phyloP scores from a whole-genome alignment of 2,113 vertebrate genomes.

The Sylvicapra grimmia region DNA sequence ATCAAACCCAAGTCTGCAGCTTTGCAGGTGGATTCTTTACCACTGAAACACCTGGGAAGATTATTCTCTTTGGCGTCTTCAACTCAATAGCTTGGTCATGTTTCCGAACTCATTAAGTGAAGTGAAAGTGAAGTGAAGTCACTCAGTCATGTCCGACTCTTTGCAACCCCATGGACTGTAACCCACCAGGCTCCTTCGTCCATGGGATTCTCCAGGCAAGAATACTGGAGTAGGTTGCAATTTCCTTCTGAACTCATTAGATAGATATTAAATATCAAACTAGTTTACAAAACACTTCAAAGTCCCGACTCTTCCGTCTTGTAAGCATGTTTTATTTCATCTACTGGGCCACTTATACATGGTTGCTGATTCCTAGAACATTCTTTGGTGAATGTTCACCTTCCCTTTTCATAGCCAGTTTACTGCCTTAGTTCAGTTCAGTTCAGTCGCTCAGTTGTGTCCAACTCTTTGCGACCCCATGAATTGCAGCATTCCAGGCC shows the following conservation, averaged over 20 bases:
- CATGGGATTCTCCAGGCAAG: too few species aligned
- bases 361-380: neutral
- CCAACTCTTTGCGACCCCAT: too few species aligned
- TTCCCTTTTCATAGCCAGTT: neutral
- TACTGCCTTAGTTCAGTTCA: neutral
- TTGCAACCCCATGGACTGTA: too few species aligned
- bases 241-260: neutral
- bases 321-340: neutral
- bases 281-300: neutral
- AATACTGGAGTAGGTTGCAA: too few species aligned
- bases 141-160: too few species aligned
- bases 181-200: too few species aligned
- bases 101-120: neutral
- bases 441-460: too few species aligned
- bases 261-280: neutral
- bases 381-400: too few species aligned
- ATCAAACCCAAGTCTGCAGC: neutral
- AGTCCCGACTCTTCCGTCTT: accelerated
- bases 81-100: neutral
- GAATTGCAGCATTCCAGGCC: too few species aligned
- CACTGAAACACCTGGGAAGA: neutral
- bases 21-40: neutral
- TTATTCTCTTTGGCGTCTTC: neutral
- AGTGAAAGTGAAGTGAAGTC: too few species aligned
- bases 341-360: accelerated